phyloP scores from a whole-genome alignment of 2,888 invertebrate genomes.

The Cactoblastis cactorum region DNA sequence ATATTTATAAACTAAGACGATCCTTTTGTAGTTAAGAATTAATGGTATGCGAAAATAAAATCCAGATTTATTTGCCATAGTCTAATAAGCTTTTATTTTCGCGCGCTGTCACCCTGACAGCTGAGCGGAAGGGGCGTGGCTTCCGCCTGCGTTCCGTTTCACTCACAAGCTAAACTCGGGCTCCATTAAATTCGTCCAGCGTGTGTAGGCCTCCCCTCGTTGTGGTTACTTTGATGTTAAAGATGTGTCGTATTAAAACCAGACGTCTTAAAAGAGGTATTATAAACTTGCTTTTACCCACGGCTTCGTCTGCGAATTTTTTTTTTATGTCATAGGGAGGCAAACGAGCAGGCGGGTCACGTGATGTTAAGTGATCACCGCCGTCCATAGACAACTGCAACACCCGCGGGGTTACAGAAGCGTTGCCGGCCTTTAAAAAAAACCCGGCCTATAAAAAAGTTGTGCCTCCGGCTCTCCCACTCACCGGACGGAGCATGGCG shows the following conservation, averaged over 20 bases:
- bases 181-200: conserved; percentile 30
- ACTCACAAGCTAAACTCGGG: conserved; percentile 35
- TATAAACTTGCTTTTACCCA: neutral
- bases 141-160: conserved; percentile 62
- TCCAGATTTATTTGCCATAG: neutral
- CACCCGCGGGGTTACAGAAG: too few species aligned
- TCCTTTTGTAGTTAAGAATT: too few species aligned
- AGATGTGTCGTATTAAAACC: neutral
- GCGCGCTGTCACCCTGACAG: conserved; percentile 55
- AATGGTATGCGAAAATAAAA: neutral
- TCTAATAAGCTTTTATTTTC: conserved; percentile 44
- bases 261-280: neutral
- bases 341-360: too few species aligned
- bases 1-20: too few species aligned
- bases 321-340: too few species aligned
- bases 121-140: conserved; percentile 66
- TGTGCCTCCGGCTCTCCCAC: too few species aligned
- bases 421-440: too few species aligned
- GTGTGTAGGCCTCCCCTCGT: neutral
- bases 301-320: too few species aligned
- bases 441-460: too few species aligned
- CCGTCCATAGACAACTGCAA: too few species aligned
- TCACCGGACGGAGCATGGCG: too few species aligned
- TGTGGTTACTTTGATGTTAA: conserved; percentile 11
- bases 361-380: too few species aligned